Evolutionary conservation across 2,113 vertebrate species (phyloP).

Genomic region (Nansenia antarctica): DNA sequence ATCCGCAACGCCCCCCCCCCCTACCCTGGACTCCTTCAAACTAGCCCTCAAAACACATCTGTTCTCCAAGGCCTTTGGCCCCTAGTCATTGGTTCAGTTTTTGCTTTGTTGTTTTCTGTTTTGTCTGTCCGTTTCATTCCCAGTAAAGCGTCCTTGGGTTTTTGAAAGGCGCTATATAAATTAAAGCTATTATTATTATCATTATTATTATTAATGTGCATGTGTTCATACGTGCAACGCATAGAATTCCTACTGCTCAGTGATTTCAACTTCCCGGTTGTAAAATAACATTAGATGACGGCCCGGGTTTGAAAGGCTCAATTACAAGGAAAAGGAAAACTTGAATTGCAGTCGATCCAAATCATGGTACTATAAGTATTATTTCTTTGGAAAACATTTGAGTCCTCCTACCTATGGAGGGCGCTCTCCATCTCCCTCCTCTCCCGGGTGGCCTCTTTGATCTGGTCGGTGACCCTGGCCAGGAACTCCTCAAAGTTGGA

Average conservation of each 20-base stretch:
- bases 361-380: not conserved
- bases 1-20: no score
- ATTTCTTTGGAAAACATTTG: not conserved
- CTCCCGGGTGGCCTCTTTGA: slow-evolving; percentile 87
- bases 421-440: slow-evolving; percentile 84
- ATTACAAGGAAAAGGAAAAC: not conserved
- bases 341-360: no score
- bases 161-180: not conserved
- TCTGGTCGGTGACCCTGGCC: slow-evolving; percentile 82
- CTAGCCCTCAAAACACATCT: no score
- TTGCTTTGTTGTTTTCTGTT: no score
- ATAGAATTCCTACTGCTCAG: no score
- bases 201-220: no score
- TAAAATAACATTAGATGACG: not conserved
- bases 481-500: slow-evolving; percentile 90
- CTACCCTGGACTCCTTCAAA: no score
- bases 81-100: no score
- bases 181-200: not conserved
- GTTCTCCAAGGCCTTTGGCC: no score
- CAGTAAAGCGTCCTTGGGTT: not conserved
- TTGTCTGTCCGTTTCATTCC: not conserved
- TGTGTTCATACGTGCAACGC: no score
- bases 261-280: not conserved
- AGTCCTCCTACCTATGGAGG: slow-evolving; percentile 77
- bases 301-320: not conserved